Conservation (phyloP, 30 jellyfish, hydroid and myxozoan species). For the Catostylus mosaicus region DNA sequence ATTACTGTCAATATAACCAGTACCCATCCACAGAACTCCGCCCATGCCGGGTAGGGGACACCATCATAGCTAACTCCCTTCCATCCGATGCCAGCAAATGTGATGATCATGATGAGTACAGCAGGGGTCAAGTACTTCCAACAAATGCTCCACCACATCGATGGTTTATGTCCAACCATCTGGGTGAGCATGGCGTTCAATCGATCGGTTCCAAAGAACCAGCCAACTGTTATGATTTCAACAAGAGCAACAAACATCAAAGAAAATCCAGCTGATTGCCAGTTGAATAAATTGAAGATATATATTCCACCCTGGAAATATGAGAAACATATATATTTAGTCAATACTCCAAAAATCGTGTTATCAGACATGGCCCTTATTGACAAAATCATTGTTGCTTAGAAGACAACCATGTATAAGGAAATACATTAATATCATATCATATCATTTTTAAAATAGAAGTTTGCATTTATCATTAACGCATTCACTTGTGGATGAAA, state of each 20-base stretch:
- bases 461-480: too few species aligned
- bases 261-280: slow-evolving; percentile 90
- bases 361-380: too few species aligned
- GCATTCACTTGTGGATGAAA: too few species aligned
- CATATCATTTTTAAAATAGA: too few species aligned
- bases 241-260: slow-evolving; percentile 81
- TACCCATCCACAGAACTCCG: slow-evolving; percentile 86
- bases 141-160: slow-evolving; percentile 91
- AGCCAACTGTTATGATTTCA: slow-evolving; percentile 83
- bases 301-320: slow-evolving; percentile 82
- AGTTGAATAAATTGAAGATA: slow-evolving; percentile 78
- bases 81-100: slow-evolving; percentile 72
- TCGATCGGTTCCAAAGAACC: slow-evolving; percentile 93
- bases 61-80: slow-evolving; percentile 71
- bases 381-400: too few species aligned
- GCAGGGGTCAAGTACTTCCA: slow-evolving; percentile 90
- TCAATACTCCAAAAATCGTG: too few species aligned
- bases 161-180: slow-evolving; percentile 89
- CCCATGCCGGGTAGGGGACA: slow-evolving; percentile 81
- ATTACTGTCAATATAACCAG: slow-evolving; percentile 56
- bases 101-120: slow-evolving; percentile 44
- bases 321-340: background rate
- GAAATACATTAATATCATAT: too few species aligned
- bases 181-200: slow-evolving; percentile 65
- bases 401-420: too few species aligned